These are phyloP conservation scores for Brachypodius melanocephalos DNA, from an alignment of 2,113 vertebrate species.

Conservation along the genomic window DNA sequence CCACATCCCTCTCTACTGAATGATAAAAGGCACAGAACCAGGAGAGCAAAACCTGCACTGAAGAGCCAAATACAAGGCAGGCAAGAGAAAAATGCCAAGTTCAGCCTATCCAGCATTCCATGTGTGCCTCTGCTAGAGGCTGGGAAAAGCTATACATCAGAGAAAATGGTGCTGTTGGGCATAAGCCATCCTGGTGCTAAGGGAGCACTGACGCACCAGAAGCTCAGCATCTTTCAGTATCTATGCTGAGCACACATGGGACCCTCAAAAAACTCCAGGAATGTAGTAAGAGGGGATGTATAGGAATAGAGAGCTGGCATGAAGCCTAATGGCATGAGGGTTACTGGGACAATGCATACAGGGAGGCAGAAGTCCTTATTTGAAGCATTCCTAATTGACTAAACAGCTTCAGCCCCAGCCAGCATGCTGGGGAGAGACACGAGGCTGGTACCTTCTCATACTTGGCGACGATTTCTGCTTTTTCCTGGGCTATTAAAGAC, in stretches of 20 bases:
- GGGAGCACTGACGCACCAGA: neutral
- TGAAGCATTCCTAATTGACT: neutral
- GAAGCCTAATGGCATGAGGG: neutral
- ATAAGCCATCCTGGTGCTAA: neutral
- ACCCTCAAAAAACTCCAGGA: neutral
- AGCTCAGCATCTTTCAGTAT: neutral
- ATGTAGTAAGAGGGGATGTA: neutral
- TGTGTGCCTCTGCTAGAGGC: neutral
- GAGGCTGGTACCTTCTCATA: constrained; percentile 84
- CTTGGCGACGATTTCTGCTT: constrained; percentile 85
- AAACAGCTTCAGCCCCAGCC: neutral
- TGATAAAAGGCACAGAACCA: neutral
- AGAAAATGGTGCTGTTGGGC: neutral
- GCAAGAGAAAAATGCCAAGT: neutral
- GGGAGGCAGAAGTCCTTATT: neutral
- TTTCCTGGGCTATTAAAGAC: constrained; percentile 85
- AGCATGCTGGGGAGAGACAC: accelerated
- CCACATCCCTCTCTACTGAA: accelerated
- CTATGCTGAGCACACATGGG: neutral
- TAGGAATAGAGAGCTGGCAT: neutral
- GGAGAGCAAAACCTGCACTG: neutral
- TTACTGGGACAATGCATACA: neutral
- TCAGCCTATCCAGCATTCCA: neutral
- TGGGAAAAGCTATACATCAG: neutral
- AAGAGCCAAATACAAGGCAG: neutral